Conservation (phyloP, 2,888 invertebrate species). For the Drosophila birchii region DNA sequence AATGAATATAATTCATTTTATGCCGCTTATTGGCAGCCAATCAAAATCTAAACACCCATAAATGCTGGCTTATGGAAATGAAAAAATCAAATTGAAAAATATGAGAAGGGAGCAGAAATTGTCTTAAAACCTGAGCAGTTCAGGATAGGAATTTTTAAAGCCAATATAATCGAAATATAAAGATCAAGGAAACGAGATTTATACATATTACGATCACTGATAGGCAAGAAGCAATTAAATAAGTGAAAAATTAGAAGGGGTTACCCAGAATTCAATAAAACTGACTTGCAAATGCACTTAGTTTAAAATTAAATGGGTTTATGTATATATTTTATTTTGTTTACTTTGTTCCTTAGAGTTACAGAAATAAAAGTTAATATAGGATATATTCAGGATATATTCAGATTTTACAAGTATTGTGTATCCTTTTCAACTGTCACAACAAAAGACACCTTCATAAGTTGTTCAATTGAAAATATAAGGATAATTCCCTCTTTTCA, state of each 20-base stretch:
- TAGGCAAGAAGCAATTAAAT: constrained; percentile 29
- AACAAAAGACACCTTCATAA: neutral
- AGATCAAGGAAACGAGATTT: constrained; percentile 8
- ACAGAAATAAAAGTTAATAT: too few relatives aligned
- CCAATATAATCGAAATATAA: constrained; percentile 3
- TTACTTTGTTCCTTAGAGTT: neutral
- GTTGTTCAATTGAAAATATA: neutral
- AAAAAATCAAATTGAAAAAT: constrained; percentile 69
- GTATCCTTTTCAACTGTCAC: too few relatives aligned
- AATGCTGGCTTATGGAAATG: constrained; percentile 58
- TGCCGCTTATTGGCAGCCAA: constrained; percentile 61
- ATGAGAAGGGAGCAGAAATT: constrained; percentile 26
- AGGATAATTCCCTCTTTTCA: neutral
- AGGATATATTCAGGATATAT: too few relatives aligned
- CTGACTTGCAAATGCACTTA: constrained; percentile 9
- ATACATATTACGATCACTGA: constrained; percentile 10
- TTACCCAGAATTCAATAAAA: neutral
- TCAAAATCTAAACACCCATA: constrained; percentile 76
- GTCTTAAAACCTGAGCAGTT: neutral
- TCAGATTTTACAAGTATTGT: neutral
- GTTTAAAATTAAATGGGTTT: neutral
- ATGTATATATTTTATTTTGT: neutral
- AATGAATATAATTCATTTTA: constrained; percentile 70
- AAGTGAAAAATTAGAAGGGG: constrained; percentile 20
- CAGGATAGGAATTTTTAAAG: constrained; percentile 1